phyloP scores from a whole-genome alignment of 2,113 vertebrate genomes.

The Cariama cristata region DNA sequence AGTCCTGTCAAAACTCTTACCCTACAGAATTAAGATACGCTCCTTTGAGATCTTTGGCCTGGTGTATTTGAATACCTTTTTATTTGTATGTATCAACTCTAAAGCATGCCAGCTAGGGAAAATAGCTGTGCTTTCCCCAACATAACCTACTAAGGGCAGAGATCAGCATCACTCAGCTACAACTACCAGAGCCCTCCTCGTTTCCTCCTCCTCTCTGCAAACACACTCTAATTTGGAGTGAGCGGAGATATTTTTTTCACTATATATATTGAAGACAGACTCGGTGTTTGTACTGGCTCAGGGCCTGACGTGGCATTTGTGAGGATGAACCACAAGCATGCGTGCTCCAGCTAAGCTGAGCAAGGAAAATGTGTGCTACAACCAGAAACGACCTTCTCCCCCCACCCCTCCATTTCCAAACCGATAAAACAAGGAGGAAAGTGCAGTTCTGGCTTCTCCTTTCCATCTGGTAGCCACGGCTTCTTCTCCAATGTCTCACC shows the following conservation, averaged over 20 bases:
- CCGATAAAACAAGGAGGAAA: background rate
- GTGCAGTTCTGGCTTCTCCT: background rate
- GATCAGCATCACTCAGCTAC: background rate
- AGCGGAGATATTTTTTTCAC: background rate
- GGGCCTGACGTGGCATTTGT: background rate
- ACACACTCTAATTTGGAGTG: background rate
- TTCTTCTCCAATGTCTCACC: background rate
- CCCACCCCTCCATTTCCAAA: background rate
- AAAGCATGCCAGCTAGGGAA: background rate
- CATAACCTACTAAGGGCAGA: background rate
- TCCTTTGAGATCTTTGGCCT: background rate
- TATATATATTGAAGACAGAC: background rate
- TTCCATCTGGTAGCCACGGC: background rate
- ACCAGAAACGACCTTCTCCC: background rate
- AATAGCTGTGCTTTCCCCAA: background rate
- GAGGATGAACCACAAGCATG: constrained; percentile 36
- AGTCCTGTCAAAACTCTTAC: background rate
- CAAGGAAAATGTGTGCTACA: background rate
- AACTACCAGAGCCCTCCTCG: background rate
- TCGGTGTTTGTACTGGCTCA: constrained; percentile 24
- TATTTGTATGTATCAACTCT: background rate
- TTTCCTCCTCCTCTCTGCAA: background rate
- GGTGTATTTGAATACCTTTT: background rate
- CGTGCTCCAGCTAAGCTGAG: background rate
- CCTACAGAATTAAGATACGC: background rate